Evolutionary conservation across 1,140 invertebrate genomes (phyloP).

Genomic region (Vollenhovia emeryi): DNA sequence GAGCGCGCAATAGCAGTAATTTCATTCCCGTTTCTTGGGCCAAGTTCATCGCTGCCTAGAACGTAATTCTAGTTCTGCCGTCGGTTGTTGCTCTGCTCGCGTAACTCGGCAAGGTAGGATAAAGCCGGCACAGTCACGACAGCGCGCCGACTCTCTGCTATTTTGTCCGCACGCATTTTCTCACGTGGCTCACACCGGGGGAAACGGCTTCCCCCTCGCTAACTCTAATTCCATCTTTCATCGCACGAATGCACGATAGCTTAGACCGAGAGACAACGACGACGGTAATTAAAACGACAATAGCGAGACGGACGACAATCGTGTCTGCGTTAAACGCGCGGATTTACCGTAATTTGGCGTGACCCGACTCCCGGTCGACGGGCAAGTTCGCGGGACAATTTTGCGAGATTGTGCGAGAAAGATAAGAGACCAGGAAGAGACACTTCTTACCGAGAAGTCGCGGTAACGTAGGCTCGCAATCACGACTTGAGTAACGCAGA

Average conservation of each 20-base stretch:
- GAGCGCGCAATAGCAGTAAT: slow-evolving; percentile 62
- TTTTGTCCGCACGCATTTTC: slow-evolving; percentile 46
- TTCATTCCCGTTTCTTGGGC: slow-evolving; percentile 58
- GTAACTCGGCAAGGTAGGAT: slow-evolving; percentile 31
- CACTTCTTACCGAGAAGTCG: background rate
- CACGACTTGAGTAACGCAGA: background rate
- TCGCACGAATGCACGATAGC: slow-evolving; percentile 1
- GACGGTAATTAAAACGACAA: slow-evolving; percentile 54
- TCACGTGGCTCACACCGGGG: slow-evolving; percentile 37
- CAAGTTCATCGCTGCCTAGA: slow-evolving; percentile 50
- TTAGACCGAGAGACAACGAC: background rate
- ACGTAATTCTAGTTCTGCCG: slow-evolving; percentile 60
- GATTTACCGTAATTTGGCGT: slow-evolving; percentile 66
- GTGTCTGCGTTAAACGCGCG: slow-evolving; percentile 6
- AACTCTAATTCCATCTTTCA: slow-evolving; percentile 13
- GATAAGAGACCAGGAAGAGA: background rate
- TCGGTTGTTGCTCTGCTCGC: slow-evolving; percentile 29
- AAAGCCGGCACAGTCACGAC: slow-evolving; percentile 47
- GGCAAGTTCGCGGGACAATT: slow-evolving; percentile 35
- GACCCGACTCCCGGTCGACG: background rate
- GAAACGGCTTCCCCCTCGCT: background rate
- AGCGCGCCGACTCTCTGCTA: background rate
- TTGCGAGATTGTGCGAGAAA: background rate
- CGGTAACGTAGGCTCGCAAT: background rate
- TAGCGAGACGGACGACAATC: slow-evolving; percentile 1